Evolutionary conservation across 2,113 vertebrate genomes (phyloP).

Genomic region (Semicossyphus pulcher): DNA sequence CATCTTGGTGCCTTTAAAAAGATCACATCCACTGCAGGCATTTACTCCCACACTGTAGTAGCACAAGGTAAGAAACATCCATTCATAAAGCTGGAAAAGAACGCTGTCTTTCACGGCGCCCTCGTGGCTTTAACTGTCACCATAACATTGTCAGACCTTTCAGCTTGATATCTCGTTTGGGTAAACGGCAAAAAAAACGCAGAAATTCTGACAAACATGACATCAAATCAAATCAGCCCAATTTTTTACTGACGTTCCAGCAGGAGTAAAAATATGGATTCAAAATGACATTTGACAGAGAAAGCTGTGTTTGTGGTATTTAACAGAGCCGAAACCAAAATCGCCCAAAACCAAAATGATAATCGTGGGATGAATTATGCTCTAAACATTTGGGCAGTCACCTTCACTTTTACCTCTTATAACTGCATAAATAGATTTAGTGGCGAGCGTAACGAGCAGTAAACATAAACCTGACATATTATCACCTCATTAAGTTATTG

Average conservation of each 20-base stretch:
- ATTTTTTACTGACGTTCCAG: background rate
- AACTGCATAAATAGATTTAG: constrained; percentile 5
- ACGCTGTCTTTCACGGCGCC: constrained; percentile 9
- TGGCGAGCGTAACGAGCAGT: background rate
- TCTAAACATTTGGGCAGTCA: background rate
- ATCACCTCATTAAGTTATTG: constrained; percentile 34
- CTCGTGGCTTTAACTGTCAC: background rate
- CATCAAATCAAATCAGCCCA: background rate
- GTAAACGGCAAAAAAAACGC: background rate
- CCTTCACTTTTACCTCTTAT: constrained; percentile 14
- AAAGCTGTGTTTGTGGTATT: constrained; percentile 3
- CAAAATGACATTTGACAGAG: background rate
- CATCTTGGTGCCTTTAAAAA: constrained; percentile 41
- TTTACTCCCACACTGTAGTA: constrained; percentile 30
- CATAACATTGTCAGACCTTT: constrained; percentile 3
- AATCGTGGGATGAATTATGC: background rate
- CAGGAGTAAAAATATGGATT: background rate
- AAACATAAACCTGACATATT: constrained; percentile 25
- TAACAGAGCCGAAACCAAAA: constrained; percentile 18
- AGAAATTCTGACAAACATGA: background rate
- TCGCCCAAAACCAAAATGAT: background rate
- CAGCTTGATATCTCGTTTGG: constrained; percentile 1
- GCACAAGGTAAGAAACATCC: constrained; percentile 27
- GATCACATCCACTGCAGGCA: constrained; percentile 42
- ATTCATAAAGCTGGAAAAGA: constrained; percentile 62